Evolutionary conservation across 1,140 invertebrate species (phyloP).

Genomic region (Bombyx mori): ASM3026992v2 NC_085131.1:2788501-2789000

Average conservation of each 20-base stretch:
- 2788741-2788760: constrained; percentile 50
- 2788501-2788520: no score
- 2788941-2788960: constrained; percentile 81
- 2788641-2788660: no score
- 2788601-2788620: no score
- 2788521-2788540: no score
- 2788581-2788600: no score
- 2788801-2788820: constrained; percentile 72
- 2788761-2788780: constrained; percentile 76
- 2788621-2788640: no score
- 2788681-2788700: no score
- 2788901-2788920: constrained; percentile 70
- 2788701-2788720: no score
- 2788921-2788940: constrained; percentile 82
- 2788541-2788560: no score
- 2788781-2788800: constrained; percentile 63
- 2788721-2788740: no score
- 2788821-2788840: constrained; percentile 81
- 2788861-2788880: constrained; percentile 73
- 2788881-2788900: constrained; percentile 56
- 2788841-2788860: constrained; percentile 75
- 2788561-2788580: no score
- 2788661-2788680: no score
- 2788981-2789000: constrained; percentile 16
- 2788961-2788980: constrained; percentile 71